Conservation (phyloP, 2,797 vertebrate species). For the Rhinoraja longicauda region DNA sequence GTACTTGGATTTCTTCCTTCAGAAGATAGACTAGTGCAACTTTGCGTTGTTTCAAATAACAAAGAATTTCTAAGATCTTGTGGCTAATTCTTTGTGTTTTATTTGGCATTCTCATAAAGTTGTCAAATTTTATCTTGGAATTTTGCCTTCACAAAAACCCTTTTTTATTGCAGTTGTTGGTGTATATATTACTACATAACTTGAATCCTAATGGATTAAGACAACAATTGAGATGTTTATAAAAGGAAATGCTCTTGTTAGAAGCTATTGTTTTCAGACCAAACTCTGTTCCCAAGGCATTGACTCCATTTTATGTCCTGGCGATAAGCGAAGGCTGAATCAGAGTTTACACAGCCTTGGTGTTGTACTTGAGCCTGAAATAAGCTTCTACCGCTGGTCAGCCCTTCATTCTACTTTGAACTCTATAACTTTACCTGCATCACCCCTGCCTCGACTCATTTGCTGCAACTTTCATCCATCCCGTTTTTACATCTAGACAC, state of each 20-base stretch:
- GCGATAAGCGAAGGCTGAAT: background rate
- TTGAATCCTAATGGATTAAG: background rate
- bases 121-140: background rate
- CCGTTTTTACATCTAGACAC: background rate
- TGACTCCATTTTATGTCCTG: no score
- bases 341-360: background rate
- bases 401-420: no score
- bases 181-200: background rate
- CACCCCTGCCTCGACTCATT: background rate
- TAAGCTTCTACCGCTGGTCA: background rate
- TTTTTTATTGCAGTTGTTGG: background rate
- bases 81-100: background rate
- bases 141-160: background rate
- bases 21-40: background rate
- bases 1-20: background rate
- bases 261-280: background rate
- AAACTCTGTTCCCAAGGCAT: background rate
- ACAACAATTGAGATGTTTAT: background rate
- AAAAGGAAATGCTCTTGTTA: background rate
- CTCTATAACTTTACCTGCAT: background rate
- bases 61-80: background rate
- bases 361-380: background rate
- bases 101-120: background rate
- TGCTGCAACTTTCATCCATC: background rate
- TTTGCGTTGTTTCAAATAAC: background rate